A percentile compares a stretch with the other conserved stretches of the same genome.
phyloP scores from a whole-genome alignment of 2,113 vertebrate species.

The Dipodomys spectabilis region DNA sequence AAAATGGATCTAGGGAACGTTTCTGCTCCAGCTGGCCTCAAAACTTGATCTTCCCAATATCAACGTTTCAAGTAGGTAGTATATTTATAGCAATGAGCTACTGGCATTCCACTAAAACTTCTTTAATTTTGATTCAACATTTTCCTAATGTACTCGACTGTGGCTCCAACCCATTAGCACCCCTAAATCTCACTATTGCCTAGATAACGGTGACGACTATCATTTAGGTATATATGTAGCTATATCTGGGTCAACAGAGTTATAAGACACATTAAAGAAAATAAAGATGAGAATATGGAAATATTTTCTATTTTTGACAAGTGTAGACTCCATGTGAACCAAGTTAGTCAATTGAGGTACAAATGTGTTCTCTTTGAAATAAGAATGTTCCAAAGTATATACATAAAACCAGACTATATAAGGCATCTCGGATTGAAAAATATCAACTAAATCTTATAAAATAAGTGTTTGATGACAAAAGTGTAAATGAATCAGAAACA shows the following conservation, averaged over 20 bases:
- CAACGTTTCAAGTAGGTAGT: no score
- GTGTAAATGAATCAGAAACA: conserved; percentile 56
- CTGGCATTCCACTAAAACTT: neutral
- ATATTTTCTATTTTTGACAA: conserved; percentile 47
- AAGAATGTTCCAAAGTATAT: neutral
- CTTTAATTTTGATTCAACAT: neutral
- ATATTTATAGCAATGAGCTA: no score
- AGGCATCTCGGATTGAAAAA: conserved; percentile 28
- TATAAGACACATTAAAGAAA: conserved; percentile 50
- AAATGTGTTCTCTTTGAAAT: conserved; percentile 44
- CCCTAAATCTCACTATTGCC: neutral
- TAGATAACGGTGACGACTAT: neutral
- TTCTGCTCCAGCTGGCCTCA: no score
- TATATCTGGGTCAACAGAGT: neutral
- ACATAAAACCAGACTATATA: conserved; percentile 19
- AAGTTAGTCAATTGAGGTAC: conserved; percentile 27
- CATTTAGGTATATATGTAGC: neutral
- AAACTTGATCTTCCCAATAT: no score
- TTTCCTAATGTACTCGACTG: neutral
- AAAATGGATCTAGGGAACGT: no score
- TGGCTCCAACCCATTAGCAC: neutral
- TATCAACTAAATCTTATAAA: conserved; percentile 1
- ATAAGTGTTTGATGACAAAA: conserved; percentile 40
- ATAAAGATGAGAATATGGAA: conserved; percentile 7
- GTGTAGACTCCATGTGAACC: neutral